phyloP scores from a whole-genome alignment of 2,888 invertebrate species.

The Andrena flavipes region DNA sequence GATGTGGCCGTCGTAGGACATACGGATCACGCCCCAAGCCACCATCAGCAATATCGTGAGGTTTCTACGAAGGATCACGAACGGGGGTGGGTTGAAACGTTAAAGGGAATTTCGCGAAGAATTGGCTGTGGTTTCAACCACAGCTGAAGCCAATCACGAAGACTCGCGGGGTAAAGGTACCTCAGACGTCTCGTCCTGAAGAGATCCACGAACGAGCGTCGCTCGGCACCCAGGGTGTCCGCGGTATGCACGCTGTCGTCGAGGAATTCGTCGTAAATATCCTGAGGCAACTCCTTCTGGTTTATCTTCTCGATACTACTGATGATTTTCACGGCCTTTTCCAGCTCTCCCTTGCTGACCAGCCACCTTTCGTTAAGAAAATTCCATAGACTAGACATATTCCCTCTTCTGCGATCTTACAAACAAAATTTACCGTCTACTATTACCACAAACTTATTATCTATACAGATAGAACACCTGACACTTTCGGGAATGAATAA shows the following conservation, averaged over 20 bases:
- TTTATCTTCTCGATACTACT: slow-evolving; percentile 38
- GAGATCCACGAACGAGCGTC: slow-evolving; percentile 15
- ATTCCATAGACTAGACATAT: too few relatives aligned
- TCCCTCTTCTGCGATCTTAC: not conserved
- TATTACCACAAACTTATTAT: too few relatives aligned
- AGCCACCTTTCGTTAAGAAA: slow-evolving; percentile 42
- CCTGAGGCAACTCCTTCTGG: not conserved
- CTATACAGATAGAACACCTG: slow-evolving; percentile 26
- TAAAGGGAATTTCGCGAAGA: not conserved
- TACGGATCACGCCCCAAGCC: slow-evolving; percentile 90
- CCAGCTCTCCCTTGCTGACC: slow-evolving; percentile 31
- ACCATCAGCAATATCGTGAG: slow-evolving; percentile 76
- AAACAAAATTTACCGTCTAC: too few relatives aligned
- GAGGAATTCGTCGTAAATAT: slow-evolving; percentile 33
- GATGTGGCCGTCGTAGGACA: slow-evolving; percentile 94
- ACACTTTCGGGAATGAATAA: slow-evolving; percentile 48
- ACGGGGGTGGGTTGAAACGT: not conserved
- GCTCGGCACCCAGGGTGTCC: not conserved
- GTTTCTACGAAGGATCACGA: slow-evolving; percentile 31
- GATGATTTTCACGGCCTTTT: slow-evolving; percentile 36
- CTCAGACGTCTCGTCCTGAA: slow-evolving; percentile 49
- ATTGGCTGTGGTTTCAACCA: not conserved
- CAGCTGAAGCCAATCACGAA: not conserved
- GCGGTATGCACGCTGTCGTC: slow-evolving; percentile 31
- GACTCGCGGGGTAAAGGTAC: not conserved